Base-by-base conservation (phyloP, 2,113 vertebrate genomes). In the Podocnemis expansa region DNA sequence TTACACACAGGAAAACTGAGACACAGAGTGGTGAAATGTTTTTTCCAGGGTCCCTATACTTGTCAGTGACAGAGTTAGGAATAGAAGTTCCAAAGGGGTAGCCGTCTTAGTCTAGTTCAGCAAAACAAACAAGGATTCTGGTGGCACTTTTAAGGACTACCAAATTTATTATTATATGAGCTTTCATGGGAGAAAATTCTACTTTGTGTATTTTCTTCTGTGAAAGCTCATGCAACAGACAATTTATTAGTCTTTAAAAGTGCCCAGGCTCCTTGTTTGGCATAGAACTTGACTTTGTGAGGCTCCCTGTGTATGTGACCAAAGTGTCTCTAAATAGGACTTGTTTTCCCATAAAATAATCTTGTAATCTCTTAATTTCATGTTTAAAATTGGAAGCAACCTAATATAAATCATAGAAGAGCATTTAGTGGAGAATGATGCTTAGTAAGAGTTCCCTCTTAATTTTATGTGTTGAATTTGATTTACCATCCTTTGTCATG, bases 1-100 rank as follows among this genome's bases (percentile, higher is more conserved):
- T 91, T 87, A 84, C 76, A 84, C 45, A 82, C n/a, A 58, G 81
- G 78, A 90, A 91, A 89, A 88, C 1, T 3, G 85, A 89, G 88
- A 75, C 63, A 55, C 38, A 87, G 31, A 80, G 67, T 81, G 49
- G 21, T 84, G 60, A 90, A 88, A 89, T 90, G 90, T 12, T 79
- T 93, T 92, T 89, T 73, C 76, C 60, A 55, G 94, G 91, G 85
- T 82, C 67, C 70, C 76, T 73, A 11, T 80, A 84, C 10, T n/a
- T 90, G 29, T 80, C 85, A 85, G 2, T 22, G 43, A 80, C 56
- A 81, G 73, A 89, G 89, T 13, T 81, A 31, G 87, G 55, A 91
- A 82, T 63, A 70, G n/a, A n/a, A n/a, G n/a, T n/a, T n/a, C n/a
- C n/a, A n/a, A n/a, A n/a, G n/a, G n/a, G n/a, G n/a, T n/a, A n/a